Base-by-base conservation (phyloP, 1,140 invertebrate species). In the Hydropsyche tenuis region DNA sequence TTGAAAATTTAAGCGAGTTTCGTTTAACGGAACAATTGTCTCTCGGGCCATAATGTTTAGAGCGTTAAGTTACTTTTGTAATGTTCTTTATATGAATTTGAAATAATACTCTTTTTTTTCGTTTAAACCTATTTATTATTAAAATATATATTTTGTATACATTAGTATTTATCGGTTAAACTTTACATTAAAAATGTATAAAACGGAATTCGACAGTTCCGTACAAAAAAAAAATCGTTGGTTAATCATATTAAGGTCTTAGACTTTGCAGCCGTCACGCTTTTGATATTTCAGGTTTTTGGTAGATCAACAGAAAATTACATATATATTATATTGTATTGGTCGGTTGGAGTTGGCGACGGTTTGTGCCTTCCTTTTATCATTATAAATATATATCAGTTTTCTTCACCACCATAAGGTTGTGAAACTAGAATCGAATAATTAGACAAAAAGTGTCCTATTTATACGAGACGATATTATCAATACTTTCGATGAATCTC, bases 141-240 rank as follows among this genome's bases (percentile, higher is more conserved):
- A 56, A 37, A 70, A 56, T 56, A 60, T 56, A 56, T 60, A 56
- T 70, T 70, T 30, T 70, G 46, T 69, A 51, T 65, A 45, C 42
- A 65, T 65, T 65, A 60, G 56, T 25, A 18, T 60, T 53, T 60
- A 60, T 68, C 65, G 65, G 45, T 46, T 68, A 68, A 48, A 66
- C 43, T 68, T 68, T 68, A 68, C 42, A 68, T 48, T 48, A 70
- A 70, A 56, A 68, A 68, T 48, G 23, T 68, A 25, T 23, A 48
- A 56, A 45, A 46, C 51, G 48, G 48, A 70, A 70, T n/a, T 48
- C 23, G 22, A 68, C 48, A 12, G 45, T 48, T 70, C 68, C 48
- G 68, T 70, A 20, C 46, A 70, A 70, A 70, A 70, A 37, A 60
- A 70, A 70, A 70, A 70, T 70, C 68, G 68, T 70, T 70, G 68